A percentile compares a stretch with the other conserved stretches of the same genome.
Conservation (phyloP, 2,113 vertebrate species). For the human region DNA sequence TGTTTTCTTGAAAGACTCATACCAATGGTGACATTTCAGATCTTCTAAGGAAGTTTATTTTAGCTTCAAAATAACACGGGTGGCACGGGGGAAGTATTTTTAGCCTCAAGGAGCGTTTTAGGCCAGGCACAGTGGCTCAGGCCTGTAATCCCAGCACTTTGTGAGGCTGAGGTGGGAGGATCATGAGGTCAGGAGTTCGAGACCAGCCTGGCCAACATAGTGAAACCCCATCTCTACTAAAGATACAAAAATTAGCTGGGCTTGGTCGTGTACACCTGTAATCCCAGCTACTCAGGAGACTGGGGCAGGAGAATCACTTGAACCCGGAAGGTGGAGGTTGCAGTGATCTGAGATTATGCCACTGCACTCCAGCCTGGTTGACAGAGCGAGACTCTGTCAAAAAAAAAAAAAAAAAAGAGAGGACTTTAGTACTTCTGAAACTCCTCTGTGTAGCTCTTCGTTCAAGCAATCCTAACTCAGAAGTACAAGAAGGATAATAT, state of each 20-base stretch:
- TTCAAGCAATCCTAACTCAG: neutral
- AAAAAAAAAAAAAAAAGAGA: neutral
- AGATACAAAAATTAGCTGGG: too few species aligned
- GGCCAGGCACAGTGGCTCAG: rapidly evolving
- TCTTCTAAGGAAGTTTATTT: neutral
- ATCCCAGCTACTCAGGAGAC: too few species aligned
- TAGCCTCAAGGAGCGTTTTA: neutral
- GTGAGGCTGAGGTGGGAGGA: too few species aligned
- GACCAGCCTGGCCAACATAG: too few species aligned
- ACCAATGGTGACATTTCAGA: neutral
- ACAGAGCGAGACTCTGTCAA: too few species aligned
- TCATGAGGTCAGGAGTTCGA: too few species aligned
- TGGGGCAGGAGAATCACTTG: too few species aligned
- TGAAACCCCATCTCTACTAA: too few species aligned
- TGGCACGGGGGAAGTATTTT: neutral
- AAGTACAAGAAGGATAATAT: neutral
- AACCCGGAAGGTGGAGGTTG: too few species aligned
- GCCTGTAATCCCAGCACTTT: too few species aligned
- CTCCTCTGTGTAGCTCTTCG: neutral
- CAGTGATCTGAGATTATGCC: too few species aligned
- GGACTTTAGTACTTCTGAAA: neutral
- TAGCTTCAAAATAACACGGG: neutral
- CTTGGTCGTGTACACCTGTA: rapidly evolving
- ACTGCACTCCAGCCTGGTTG: too few species aligned
- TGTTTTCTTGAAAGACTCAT: neutral